Conservation (phyloP, 2,113 vertebrate species). For the Lamprologus tigripictilis region DNA sequence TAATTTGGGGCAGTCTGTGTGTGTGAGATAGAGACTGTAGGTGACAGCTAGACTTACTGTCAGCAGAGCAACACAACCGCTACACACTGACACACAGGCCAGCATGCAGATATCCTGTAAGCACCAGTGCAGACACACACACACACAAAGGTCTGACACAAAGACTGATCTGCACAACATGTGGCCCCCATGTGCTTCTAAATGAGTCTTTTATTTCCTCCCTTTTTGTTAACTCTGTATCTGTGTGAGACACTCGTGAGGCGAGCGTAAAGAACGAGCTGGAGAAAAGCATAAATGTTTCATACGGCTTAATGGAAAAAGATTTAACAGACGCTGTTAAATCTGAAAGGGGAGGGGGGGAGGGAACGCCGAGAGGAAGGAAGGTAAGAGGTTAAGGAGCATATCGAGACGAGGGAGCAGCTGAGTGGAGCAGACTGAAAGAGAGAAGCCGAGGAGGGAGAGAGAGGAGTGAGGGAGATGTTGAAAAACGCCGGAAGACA, state of each 20-base stretch:
- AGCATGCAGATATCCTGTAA: not conserved
- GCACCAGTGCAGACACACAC: not conserved
- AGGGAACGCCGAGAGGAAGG: slow-evolving; percentile 20
- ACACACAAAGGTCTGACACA: not conserved
- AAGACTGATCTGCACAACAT: slow-evolving; percentile 41
- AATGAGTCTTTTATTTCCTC: not conserved
- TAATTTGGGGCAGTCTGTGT: slow-evolving; percentile 24
- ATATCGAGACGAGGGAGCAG: slow-evolving; percentile 14
- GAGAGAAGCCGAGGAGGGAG: not conserved
- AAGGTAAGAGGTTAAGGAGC: slow-evolving; percentile 41
- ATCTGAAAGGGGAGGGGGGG: not conserved
- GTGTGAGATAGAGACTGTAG: slow-evolving; percentile 43
- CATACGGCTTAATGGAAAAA: not conserved
- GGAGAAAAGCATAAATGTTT: not conserved
- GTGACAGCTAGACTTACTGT: slow-evolving; percentile 46
- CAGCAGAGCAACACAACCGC: slow-evolving; percentile 7
- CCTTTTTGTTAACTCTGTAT: not conserved
- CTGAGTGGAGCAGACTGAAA: slow-evolving; percentile 11
- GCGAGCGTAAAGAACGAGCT: not conserved
- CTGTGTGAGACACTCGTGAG: not conserved
- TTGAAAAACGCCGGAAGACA: slow-evolving; percentile 52
- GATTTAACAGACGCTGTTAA: not conserved
- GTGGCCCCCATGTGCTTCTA: slow-evolving; percentile 43
- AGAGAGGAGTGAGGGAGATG: not conserved
- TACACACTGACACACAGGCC: not conserved